Conservation (phyloP, 2,113 vertebrate genomes). For the Erythrolamprus reginae region DNA sequence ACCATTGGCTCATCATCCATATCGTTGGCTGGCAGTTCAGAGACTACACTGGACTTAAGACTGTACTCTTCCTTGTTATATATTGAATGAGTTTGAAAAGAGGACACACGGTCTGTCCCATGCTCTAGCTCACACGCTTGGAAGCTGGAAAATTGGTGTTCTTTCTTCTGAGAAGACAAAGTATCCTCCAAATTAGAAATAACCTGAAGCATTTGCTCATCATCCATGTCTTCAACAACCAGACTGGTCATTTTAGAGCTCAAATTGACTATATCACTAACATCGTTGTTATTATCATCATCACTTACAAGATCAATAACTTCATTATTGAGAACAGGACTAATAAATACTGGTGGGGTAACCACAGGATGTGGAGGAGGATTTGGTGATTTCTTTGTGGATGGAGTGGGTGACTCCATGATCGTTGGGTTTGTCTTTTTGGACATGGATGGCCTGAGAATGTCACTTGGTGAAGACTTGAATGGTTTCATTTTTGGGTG, state of each 20-base stretch:
- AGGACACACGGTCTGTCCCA: not conserved
- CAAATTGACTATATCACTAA: not conserved
- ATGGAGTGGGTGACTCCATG: constrained; percentile 1
- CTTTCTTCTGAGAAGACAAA: not conserved
- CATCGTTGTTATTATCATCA: constrained; percentile 13
- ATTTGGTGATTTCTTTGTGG: constrained; percentile 42
- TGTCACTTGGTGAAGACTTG: not conserved
- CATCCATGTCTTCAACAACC: not conserved
- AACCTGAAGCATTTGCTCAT: not conserved
- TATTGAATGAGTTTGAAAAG: not conserved
- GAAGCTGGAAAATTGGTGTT: not conserved
- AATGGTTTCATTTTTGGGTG: constrained; percentile 43
- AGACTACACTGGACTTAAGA: not conserved
- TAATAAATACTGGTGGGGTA: constrained; percentile 16
- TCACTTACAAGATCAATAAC: constrained; percentile 52
- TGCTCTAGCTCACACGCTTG: not conserved
- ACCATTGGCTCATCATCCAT: not conserved
- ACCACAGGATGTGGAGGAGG: not conserved
- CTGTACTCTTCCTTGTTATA: not conserved
- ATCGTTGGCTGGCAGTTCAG: not conserved
- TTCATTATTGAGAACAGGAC: not conserved
- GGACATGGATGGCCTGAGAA: constrained; percentile 18
- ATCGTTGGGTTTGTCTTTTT: constrained; percentile 67
- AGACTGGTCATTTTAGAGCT: not conserved
- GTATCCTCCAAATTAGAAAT: not conserved